Base-by-base conservation (phyloP, 2,797 vertebrate genomes). In the Chloroceryle amazona region DNA sequence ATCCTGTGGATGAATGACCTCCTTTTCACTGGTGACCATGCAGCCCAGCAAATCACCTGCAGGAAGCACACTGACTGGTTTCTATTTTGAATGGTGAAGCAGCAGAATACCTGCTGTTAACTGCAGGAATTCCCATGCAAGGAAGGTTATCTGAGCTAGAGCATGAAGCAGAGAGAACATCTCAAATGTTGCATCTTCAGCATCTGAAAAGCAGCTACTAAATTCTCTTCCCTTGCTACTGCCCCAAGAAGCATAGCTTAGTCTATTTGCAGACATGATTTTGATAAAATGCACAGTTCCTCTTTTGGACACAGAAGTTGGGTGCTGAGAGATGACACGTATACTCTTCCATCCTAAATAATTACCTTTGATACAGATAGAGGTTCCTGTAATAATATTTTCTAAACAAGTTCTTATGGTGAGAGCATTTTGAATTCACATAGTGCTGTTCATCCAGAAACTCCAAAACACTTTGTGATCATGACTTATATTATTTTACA, bases 71-170 rank as follows among this genome's bases (percentile, higher is more conserved):
- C 37, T 66, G 23, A 8, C 42, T 33, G 42, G 20, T 47, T 73
- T 72, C 42, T 21, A 7, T 67, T 84, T 67, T 33, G 44, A 72
- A 62, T 5, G 18, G 20, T 54, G 31, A 52, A 76, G 19, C 16
- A 71, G 37, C n/a, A 57, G 63, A 62, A 62, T 7, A 13, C 4
- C 17, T 0, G 1, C 23, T 0, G 0, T 46, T 76, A 54, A 42
- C 54, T 15, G 15, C 23, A 42, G 37, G 42, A 71, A 29, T 31
- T 61, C 52, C 37, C 1, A 0, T 42, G 42, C 0, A 1, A 41
- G 29, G 66, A 61, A 70, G 11, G 16, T 51, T 79, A 25, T n/a
- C 26, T 42, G 22, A 66, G 46, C 29, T 41, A 57, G 29, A 71
- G 42, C 17, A 62, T 0, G 1, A 61, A 83, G 29, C 11, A 35